Conservation (phyloP, 2,888 invertebrate genomes). For the Tipula vernalis region DNA sequence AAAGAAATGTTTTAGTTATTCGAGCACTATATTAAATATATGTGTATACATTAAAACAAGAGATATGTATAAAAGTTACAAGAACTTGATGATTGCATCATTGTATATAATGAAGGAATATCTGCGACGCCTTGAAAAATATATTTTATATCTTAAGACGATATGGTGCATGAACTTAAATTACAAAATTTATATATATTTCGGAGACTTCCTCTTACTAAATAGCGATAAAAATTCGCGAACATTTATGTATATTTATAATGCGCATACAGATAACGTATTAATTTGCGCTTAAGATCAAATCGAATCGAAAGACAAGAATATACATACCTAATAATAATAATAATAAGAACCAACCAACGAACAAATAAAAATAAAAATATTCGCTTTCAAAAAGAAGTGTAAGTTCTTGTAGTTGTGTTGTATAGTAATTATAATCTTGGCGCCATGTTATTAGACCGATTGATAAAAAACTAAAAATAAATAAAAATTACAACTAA, state of each 20-base stretch:
- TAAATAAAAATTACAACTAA: neutral
- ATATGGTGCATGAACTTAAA: neutral
- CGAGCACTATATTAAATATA: neutral
- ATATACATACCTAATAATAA: no score
- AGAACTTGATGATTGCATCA: neutral
- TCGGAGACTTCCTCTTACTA: neutral
- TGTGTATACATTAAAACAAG: neutral
- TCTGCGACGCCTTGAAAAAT: neutral
- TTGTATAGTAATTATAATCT: neutral
- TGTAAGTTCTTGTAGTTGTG: neutral
- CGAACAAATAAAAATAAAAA: neutral
- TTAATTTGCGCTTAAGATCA: neutral
- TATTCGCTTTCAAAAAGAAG: no score
- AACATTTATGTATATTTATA: neutral
- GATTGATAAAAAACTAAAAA: neutral
- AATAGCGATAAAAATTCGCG: neutral
- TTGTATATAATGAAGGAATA: neutral
- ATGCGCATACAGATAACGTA: neutral
- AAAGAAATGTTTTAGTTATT: neutral
- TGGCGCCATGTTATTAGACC: neutral
- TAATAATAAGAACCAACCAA: neutral
- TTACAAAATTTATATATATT: neutral
- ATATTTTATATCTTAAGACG: neutral
- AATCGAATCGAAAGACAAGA: neutral
- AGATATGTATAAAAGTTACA: neutral